Evolutionary conservation across 2,888 invertebrate genomes (phyloP), one percentile per base, ranked within the genome.

Genomic region (Pachymerium ferrugineum): DNA sequence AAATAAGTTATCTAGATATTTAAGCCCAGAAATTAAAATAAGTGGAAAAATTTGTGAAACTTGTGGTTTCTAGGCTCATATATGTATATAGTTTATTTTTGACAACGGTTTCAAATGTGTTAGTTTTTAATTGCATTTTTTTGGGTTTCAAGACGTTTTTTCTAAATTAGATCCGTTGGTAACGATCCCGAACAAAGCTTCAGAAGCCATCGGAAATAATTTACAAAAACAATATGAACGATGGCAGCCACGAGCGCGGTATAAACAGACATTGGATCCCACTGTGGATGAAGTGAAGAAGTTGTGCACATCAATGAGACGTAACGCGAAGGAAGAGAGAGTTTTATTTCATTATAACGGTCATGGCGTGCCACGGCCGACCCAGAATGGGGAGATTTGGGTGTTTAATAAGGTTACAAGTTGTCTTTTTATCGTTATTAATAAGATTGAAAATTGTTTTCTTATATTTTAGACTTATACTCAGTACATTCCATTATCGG

Each of bases 271-370:
- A 67, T 87, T 97, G 73, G 99, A 99, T 84, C 99, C 99, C 6
- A 98, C 98, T 1, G 90, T 94, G 1, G 99, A 99, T 42, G 98
- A 99, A 84, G 94, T 99, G 0, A 97, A 97, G 83, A 97, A 98
- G 83, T 85, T 98, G 25, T 98, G 98, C 82, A 91, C 92, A 30
- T 96, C 97, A 0, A 85, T 99, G 77, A 86, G 99, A 12, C 87
- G 97, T 78, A 97, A 96, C 84, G 98, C 99, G 3, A 98, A 98
- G 83, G 98, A 98, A 80, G 99, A 99, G 82, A 87, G 99, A 77
- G 97, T 99, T 38, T 85, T 99, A 73, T 99, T 99, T 84, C 99
- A 99, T 84, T 99, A 99, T 83, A 99, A 99, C 83, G 99, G 99
- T 0, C 99, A 99, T 82, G 99, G 99, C 16, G 99, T 99, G 75